Evolutionary conservation across 1,140 invertebrate species (phyloP).

Genomic region (Bombyx mori): DNA sequence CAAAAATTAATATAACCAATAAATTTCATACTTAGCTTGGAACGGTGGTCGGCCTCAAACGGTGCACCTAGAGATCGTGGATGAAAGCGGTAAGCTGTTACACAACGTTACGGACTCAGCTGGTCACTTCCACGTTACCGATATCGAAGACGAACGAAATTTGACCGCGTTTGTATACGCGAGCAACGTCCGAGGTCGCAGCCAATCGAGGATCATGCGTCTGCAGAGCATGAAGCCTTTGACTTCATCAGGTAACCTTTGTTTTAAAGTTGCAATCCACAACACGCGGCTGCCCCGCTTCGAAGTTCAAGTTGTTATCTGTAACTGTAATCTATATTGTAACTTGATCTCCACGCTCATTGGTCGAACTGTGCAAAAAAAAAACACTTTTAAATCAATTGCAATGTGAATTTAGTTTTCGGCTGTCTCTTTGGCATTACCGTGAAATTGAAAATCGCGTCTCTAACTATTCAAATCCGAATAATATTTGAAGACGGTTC

Average conservation of each 20-base stretch:
- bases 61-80: constrained; percentile 34
- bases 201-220: constrained; percentile 25
- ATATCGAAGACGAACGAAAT: constrained; percentile 31
- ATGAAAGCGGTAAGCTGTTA: constrained; percentile 24
- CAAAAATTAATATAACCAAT: not conserved
- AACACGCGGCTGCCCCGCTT: constrained; percentile 52
- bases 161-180: constrained; percentile 41
- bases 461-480: too few species aligned
- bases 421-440: too few species aligned
- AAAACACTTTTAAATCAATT: constrained; percentile 3
- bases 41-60: constrained; percentile 44
- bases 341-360: constrained; percentile 49
- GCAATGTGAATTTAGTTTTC: too few species aligned
- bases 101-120: constrained; percentile 40
- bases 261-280: constrained; percentile 34
- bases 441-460: too few species aligned
- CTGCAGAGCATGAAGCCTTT: constrained; percentile 35
- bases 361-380: constrained; percentile 38
- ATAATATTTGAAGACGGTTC: too few species aligned
- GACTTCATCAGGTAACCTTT: too few species aligned
- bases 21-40: constrained; percentile 30
- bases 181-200: constrained; percentile 33
- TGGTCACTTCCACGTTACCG: constrained; percentile 41
- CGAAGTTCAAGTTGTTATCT: constrained; percentile 58
- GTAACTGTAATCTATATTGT: too few species aligned